These are phyloP conservation scores for Tuta absoluta DNA, from an alignment of 2,888 invertebrate genomes.

Conservation along the genomic window DNA sequence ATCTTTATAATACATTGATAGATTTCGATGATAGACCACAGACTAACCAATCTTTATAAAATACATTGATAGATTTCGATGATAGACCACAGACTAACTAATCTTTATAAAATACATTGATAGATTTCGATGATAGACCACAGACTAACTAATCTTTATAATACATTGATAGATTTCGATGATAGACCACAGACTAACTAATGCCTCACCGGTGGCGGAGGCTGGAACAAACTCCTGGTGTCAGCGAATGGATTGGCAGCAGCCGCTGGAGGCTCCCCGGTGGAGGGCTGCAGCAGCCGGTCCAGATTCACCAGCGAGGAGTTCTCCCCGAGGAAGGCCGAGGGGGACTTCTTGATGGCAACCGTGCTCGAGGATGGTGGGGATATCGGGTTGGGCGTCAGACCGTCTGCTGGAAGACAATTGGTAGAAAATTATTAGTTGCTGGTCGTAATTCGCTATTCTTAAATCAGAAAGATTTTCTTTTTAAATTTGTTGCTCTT, in stretches of 20 bases:
- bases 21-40: too few relatives aligned
- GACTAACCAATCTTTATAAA: too few relatives aligned
- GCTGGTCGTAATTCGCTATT: too few relatives aligned
- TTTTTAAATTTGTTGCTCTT: constrained; percentile 4
- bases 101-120: too few relatives aligned
- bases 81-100: too few relatives aligned
- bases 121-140: too few relatives aligned
- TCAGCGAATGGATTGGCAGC: constrained; percentile 78
- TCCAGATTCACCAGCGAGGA: constrained; percentile 98
- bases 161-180: too few relatives aligned
- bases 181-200: too few relatives aligned
- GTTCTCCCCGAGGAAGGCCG: constrained; percentile 98
- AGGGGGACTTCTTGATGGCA: constrained; percentile 93
- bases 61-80: too few relatives aligned
- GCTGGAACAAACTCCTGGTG: constrained; percentile 47
- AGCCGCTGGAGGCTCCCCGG: constrained; percentile 54
- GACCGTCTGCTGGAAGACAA: constrained; percentile 59
- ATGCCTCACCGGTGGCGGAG: constrained; percentile 52
- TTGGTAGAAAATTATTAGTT: not conserved
- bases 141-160: too few relatives aligned
- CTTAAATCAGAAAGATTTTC: too few relatives aligned
- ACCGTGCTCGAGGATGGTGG: constrained; percentile 71
- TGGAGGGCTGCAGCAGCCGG: constrained; percentile 89
- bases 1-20: too few relatives aligned
- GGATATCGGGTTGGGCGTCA: constrained; percentile 79